These are phyloP conservation scores for Calonectris borealis DNA, from an alignment of 2,113 vertebrate species.

Conservation along the genomic window DNA sequence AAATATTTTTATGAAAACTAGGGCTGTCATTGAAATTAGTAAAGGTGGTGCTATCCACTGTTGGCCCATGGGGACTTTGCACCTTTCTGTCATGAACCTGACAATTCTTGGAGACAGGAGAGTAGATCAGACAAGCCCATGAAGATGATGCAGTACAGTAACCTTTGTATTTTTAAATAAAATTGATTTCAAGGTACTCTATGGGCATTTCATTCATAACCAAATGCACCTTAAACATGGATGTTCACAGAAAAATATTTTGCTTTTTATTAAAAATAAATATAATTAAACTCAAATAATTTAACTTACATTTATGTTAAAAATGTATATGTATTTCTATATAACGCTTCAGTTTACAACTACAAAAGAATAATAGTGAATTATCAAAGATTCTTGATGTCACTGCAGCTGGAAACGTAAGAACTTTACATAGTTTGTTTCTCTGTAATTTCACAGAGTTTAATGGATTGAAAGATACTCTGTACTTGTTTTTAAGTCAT, in stretches of 20 bases:
- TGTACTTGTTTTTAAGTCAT: not conserved
- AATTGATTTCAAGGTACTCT: not conserved
- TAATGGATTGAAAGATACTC: not conserved
- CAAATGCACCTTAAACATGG: not conserved
- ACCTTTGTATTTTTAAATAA: not conserved
- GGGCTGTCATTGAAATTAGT: not conserved
- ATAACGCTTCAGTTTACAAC: constrained; percentile 28
- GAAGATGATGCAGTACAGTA: not conserved
- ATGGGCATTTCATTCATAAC: not conserved
- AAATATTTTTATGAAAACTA: not conserved
- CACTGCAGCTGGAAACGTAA: not conserved
- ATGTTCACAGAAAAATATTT: not conserved
- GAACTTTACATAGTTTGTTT: not conserved
- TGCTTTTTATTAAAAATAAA: not conserved
- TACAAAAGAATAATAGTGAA: not conserved
- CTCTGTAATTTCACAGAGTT: not conserved
- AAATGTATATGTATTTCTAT: not conserved
- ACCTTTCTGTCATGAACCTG: not conserved
- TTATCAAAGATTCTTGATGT: not conserved
- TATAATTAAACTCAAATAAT: not conserved
- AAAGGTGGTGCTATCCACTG: not conserved
- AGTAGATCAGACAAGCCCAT: not conserved
- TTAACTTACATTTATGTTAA: not conserved
- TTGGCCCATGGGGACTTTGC: not conserved
- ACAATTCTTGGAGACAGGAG: not conserved